These are phyloP conservation scores for Flexamia atlantica DNA, from an alignment of 2,888 invertebrate species.

Conservation along the genomic window DNA sequence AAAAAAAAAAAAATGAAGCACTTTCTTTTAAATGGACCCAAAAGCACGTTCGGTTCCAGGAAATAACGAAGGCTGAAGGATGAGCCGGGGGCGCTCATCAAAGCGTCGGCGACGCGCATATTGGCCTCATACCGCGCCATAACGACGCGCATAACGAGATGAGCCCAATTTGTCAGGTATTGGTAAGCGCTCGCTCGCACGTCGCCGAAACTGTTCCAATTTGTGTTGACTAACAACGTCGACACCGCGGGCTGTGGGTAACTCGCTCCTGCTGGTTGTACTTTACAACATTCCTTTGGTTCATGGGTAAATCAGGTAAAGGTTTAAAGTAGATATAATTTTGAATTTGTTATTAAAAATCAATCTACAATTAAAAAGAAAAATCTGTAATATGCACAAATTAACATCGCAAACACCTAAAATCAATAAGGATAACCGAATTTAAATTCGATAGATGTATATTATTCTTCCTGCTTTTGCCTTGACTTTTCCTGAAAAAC, in stretches of 20 bases:
- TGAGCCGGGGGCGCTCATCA: slow-evolving; percentile 11
- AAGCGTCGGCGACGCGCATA: not conserved
- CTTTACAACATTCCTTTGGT: too few relatives aligned
- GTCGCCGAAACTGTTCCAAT: slow-evolving; percentile 48
- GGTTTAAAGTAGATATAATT: too few relatives aligned
- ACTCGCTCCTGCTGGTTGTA: slow-evolving; percentile 8
- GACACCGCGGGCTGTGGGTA: slow-evolving; percentile 8
- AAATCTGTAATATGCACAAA: too few relatives aligned
- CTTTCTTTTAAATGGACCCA: not conserved
- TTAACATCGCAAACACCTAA: too few relatives aligned
- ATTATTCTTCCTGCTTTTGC: too few relatives aligned
- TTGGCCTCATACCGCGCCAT: slow-evolving; percentile 48
- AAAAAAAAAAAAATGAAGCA: not conserved
- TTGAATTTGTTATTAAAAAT: too few relatives aligned
- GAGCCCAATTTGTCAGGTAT: slow-evolving; percentile 50
- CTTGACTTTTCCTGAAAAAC: too few relatives aligned
- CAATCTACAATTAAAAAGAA: too few relatives aligned
- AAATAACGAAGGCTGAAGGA: slow-evolving; percentile 31
- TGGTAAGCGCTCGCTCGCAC: slow-evolving; percentile 28
- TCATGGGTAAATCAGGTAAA: too few relatives aligned
- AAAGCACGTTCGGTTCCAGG: slow-evolving; percentile 11
- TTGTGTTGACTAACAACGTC: slow-evolving; percentile 51
- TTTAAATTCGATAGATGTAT: too few relatives aligned
- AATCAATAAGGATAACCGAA: too few relatives aligned
- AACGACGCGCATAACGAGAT: slow-evolving; percentile 47